phyloP scores from a whole-genome alignment of 2,113 vertebrate species.

The Oncorhynchus clarkii region DNA sequence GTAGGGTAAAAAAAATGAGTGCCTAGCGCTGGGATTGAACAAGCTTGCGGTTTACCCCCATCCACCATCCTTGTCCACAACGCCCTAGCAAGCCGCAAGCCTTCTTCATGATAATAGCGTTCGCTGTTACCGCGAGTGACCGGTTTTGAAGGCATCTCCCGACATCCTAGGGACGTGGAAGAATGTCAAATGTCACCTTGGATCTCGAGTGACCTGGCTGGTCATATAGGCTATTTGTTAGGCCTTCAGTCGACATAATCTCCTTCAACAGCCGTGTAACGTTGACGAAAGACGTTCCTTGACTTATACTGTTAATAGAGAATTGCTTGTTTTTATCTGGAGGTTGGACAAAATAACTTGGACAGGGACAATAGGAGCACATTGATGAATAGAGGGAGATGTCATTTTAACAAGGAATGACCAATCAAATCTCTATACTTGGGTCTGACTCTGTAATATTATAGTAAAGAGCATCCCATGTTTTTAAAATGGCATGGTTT shows the following conservation, averaged over 20 bases:
- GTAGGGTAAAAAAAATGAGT: no score
- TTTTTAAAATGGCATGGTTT: slow-evolving; percentile 14
- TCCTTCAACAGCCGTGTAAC: slow-evolving; percentile 39
- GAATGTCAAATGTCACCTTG: no score
- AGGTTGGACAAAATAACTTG: neutral
- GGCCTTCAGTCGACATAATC: no score
- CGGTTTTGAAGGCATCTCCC: no score
- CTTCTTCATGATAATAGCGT: no score
- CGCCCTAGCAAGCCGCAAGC: no score
- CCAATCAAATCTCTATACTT: neutral
- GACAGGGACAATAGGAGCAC: slow-evolving; percentile 34
- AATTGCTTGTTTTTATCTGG: slow-evolving; percentile 29
- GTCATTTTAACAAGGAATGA: neutral
- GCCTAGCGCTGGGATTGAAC: slow-evolving; percentile 7
- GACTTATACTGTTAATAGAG: slow-evolving; percentile 24
- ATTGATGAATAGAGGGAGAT: no score
- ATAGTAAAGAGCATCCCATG: slow-evolving; percentile 25
- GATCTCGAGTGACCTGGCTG: no score
- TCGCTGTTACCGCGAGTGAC: no score
- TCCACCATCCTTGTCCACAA: no score
- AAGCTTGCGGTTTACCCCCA: neutral
- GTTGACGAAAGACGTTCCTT: slow-evolving; percentile 23
- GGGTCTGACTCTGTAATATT: slow-evolving; percentile 20
- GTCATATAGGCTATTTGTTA: no score
- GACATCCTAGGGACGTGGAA: no score